phyloP scores from a whole-genome alignment of 2,888 invertebrate species.

The Chymomyza caudatula region DNA sequence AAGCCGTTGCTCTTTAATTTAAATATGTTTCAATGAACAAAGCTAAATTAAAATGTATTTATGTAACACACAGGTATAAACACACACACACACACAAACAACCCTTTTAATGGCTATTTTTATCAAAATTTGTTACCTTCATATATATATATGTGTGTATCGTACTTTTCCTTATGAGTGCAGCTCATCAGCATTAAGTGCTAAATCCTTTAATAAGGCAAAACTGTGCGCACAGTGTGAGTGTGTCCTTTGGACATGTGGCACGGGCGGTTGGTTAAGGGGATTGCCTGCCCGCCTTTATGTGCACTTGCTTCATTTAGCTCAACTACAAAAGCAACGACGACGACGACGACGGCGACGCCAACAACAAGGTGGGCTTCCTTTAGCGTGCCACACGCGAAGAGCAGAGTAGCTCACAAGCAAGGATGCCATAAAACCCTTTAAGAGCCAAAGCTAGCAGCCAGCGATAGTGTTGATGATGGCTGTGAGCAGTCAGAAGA shows the following conservation, averaged over 20 bases:
- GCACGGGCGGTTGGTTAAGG: background rate
- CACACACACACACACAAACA: constrained; percentile 10
- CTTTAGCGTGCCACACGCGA: constrained; percentile 41
- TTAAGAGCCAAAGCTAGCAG: constrained; percentile 1
- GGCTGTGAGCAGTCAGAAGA: background rate
- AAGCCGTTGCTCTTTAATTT: constrained; percentile 69
- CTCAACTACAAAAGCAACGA: constrained; percentile 16
- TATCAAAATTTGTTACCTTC: constrained; percentile 50
- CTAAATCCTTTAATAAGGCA: constrained; percentile 59
- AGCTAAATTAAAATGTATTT: constrained; percentile 70
- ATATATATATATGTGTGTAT: background rate
- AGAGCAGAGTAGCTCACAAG: constrained; percentile 39
- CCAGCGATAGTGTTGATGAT: background rate
- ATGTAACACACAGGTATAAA: constrained; percentile 38
- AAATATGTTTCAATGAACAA: constrained; percentile 73
- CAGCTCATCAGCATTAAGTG: constrained; percentile 35
- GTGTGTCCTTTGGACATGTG: background rate
- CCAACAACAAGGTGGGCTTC: background rate
- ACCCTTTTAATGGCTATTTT: constrained; percentile 65
- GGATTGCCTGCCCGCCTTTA: constrained; percentile 8
- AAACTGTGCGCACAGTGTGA: constrained; percentile 35
- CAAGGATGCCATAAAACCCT: constrained; percentile 17
- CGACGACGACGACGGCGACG: background rate
- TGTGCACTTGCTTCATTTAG: constrained; percentile 68
- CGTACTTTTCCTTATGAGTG: constrained; percentile 25